Percentiles rank a stretch among this genome's conserved stretches.
Conservation (phyloP, 2,888 invertebrate genomes). For the Agrochola circellaris region DNA sequence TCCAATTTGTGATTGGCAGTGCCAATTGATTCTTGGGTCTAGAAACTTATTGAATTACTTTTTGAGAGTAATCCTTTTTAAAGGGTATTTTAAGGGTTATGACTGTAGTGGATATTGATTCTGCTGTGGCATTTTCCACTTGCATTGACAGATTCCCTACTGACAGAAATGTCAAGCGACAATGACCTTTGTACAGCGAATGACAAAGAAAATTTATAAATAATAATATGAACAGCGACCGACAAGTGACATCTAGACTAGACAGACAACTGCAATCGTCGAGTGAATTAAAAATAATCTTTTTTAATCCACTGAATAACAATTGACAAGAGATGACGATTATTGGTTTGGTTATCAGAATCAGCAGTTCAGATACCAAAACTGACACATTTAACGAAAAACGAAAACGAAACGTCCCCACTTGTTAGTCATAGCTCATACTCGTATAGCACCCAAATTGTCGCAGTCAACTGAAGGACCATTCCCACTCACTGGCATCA, state of each 20-base stretch:
- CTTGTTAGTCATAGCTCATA: conserved; percentile 44
- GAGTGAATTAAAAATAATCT: background rate
- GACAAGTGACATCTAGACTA: conserved; percentile 6
- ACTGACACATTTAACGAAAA: conserved; percentile 6
- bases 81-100: too few relatives aligned
- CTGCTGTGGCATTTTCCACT: background rate
- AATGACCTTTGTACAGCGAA: conserved; percentile 10
- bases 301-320: background rate
- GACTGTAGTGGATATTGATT: too few relatives aligned
- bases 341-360: background rate
- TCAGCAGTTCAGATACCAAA: background rate
- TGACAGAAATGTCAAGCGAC: background rate
- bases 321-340: conserved; percentile 6
- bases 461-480: conserved; percentile 39
- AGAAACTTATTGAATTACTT: conserved; percentile 34
- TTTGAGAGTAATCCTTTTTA: conserved; percentile 12
- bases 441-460: conserved; percentile 30
- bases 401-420: background rate
- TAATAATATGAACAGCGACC: background rate
- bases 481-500: conserved; percentile 48
- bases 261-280: conserved; percentile 5
- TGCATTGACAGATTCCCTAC: background rate
- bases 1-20: conserved; percentile 62
- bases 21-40: conserved; percentile 61
- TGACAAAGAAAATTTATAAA: conserved; percentile 2